A percentile compares a stretch with the other conserved stretches of the same genome.
These are phyloP conservation scores for Cricetomys ansorgei DNA, from an alignment of 2,113 vertebrate genomes.

Conservation along the genomic window DNA sequence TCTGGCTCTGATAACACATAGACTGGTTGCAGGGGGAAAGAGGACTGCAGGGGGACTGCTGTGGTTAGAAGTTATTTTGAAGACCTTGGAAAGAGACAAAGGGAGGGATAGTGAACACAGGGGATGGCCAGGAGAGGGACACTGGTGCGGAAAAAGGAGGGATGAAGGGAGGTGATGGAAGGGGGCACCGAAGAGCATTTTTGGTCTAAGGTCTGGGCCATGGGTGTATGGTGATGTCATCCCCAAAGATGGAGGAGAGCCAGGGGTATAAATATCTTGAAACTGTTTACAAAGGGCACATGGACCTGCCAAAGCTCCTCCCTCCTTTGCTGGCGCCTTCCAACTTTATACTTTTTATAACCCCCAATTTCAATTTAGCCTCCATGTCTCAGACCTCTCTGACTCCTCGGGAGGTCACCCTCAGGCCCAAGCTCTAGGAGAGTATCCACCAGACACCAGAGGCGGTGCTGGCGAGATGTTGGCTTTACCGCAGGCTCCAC, in stretches of 20 bases:
- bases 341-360: neutral
- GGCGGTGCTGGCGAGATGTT: neutral
- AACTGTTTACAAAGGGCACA: neutral
- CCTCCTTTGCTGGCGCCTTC: neutral
- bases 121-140: accelerated
- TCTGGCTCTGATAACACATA: neutral
- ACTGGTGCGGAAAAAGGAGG: neutral
- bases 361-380: neutral
- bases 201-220: neutral
- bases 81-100: neutral
- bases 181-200: neutral
- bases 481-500: neutral
- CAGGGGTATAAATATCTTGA: neutral
- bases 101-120: neutral
- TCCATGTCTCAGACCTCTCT: neutral
- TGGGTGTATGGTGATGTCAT: neutral
- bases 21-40: neutral
- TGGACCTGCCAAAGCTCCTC: neutral
- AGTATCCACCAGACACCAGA: neutral
- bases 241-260: neutral
- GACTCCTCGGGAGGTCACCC: neutral
- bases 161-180: neutral
- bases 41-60: neutral
- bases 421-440: neutral
- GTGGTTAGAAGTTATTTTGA: neutral